A percentile compares a stretch with the other conserved stretches of the same genome.
Conservation (phyloP, 1,140 invertebrate genomes). For the Drosophila teissieri region DNA sequence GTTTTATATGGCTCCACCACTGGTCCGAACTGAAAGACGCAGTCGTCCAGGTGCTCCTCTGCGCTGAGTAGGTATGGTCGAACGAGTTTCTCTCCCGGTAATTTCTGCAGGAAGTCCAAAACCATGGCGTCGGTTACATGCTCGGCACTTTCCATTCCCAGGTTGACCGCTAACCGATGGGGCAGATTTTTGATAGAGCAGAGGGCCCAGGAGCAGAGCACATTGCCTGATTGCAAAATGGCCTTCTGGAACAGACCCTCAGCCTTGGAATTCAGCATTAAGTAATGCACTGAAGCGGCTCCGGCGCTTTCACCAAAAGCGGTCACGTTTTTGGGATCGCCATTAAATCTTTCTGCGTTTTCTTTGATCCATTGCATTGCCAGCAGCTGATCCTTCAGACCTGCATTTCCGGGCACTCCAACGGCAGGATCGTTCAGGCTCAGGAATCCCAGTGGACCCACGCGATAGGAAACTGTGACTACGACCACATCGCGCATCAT, state of each 20-base stretch:
- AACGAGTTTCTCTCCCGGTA: conserved; percentile 56
- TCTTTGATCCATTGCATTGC: conserved; percentile 80
- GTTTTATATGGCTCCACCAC: conserved; percentile 71
- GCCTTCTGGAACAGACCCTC: conserved; percentile 85
- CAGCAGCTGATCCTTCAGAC: conserved; percentile 86
- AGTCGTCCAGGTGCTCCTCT: conserved; percentile 64
- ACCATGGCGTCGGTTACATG: conserved; percentile 50
- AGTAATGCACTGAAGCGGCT: conserved; percentile 84
- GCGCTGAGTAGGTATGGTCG: conserved; percentile 60
- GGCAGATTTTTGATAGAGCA: conserved; percentile 49
- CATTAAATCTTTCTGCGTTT: conserved; percentile 79
- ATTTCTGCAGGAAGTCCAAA: conserved; percentile 57
- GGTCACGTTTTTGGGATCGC: conserved; percentile 74
- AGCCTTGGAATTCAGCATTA: conserved; percentile 85
- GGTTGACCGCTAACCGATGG: conserved; percentile 51
- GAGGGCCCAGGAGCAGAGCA: conserved; percentile 85
- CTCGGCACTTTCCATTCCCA: conserved; percentile 56
- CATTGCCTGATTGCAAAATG: conserved; percentile 85
- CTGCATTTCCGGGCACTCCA: conserved; percentile 86
- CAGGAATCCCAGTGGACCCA: conserved; percentile 86
- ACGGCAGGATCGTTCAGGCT: conserved; percentile 83
- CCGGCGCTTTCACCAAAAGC: conserved; percentile 84
- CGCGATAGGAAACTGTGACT: conserved; percentile 85
- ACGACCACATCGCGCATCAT: conserved; percentile 85
- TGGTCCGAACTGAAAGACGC: conserved; percentile 73